Evolutionary conservation across 2,113 vertebrate genomes (phyloP).

Genomic region (Pomatorhinus ruficollis): DNA sequence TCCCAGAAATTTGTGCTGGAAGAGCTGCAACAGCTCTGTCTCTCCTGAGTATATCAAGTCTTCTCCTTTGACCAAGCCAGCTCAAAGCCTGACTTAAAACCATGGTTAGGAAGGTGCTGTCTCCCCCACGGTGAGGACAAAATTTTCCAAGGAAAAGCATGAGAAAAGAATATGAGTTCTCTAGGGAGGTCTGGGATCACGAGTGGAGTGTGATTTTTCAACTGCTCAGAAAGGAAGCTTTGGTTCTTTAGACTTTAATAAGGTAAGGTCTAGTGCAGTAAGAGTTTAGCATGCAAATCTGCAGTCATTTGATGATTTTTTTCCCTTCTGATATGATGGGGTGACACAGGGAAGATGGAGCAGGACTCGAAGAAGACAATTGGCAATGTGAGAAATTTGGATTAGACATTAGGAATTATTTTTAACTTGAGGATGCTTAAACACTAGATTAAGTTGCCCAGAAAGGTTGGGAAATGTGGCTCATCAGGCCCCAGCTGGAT

Average conservation of each 20-base stretch:
- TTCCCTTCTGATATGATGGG: neutral
- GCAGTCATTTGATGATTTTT: neutral
- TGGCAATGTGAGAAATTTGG: neutral
- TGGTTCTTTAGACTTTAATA: neutral
- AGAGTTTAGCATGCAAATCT: neutral
- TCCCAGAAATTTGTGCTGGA: neutral
- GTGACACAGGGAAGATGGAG: neutral
- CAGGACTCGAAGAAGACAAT: neutral
- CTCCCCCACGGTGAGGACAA: neutral
- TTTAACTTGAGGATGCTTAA: neutral
- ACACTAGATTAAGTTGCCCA: neutral
- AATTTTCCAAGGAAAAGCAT: neutral
- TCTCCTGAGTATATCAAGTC: neutral
- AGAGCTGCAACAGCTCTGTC: neutral
- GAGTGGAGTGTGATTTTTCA: neutral
- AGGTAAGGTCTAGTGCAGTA: neutral
- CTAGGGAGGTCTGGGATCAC: neutral
- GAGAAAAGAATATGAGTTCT: neutral
- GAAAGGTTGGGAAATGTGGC: neutral
- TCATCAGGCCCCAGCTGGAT: neutral
- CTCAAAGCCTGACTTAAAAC: neutral
- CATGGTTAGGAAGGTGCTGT: neutral
- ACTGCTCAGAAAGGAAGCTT: neutral
- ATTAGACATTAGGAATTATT: neutral
- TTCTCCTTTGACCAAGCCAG: neutral